A percentile compares a stretch with the other conserved stretches of the same genome.
Conservation (phyloP, 2,797 vertebrate genomes). For the Kryptopterus vitreolus region DNA sequence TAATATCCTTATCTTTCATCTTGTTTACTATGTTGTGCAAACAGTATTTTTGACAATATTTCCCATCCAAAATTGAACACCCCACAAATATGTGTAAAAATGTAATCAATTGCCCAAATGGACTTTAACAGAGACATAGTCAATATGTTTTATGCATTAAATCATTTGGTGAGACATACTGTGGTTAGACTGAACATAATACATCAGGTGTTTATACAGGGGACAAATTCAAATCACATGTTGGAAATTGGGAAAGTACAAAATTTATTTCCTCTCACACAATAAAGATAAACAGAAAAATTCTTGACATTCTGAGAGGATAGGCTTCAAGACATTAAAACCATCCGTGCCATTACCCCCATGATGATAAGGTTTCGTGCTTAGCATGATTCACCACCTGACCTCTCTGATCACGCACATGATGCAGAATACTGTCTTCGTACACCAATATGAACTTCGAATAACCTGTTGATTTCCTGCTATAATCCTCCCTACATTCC, state of each 20-base stretch:
- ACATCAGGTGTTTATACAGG: constrained; percentile 43
- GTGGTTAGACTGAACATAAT: constrained; percentile 33
- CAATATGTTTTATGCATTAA: constrained; percentile 16
- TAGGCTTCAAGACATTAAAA: constrained; percentile 39
- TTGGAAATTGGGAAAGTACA: constrained; percentile 41
- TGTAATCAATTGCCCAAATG: not conserved
- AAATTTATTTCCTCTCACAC: constrained; percentile 42
- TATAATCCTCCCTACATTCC: constrained; percentile 25
- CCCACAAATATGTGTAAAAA: not conserved
- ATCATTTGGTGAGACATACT: constrained; percentile 2
- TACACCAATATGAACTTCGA: constrained; percentile 25
- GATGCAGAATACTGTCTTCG: constrained; percentile 21
- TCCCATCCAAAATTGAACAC: not conserved
- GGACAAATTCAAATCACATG: constrained; percentile 51
- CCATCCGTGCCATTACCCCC: constrained; percentile 36
- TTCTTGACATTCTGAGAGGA: constrained; percentile 44
- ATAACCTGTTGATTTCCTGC: constrained; percentile 37
- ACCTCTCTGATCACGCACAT: constrained; percentile 29
- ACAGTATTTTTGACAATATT: not conserved
- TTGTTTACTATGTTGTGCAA: constrained; percentile 11
- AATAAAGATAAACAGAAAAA: constrained; percentile 43
- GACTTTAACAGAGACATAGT: not conserved
- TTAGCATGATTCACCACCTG: constrained; percentile 19
- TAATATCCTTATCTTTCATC: constrained; percentile 3
- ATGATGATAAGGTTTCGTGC: constrained; percentile 22